A percentile compares a stretch with the other conserved stretches of the same genome.
Conservation (phyloP, 2,888 invertebrate genomes). For the Cephus pygmeus region DNA sequence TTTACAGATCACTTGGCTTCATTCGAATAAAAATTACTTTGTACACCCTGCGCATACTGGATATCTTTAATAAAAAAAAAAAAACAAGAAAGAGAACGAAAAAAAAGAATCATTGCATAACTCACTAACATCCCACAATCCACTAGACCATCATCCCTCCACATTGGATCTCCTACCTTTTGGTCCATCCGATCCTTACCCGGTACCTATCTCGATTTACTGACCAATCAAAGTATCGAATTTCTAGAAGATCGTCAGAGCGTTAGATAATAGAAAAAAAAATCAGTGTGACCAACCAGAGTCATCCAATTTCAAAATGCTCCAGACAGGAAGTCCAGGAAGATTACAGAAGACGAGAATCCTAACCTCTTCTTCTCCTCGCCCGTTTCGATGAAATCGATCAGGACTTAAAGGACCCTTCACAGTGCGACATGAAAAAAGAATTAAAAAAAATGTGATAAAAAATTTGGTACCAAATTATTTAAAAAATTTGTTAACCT, state of each 20-base stretch:
- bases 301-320: too few relatives aligned
- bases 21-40: background rate
- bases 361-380: too few relatives aligned
- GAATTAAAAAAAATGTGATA: too few relatives aligned
- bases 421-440: too few relatives aligned
- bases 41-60: background rate
- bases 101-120: background rate
- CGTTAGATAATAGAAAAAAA: too few relatives aligned
- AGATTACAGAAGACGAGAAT: too few relatives aligned
- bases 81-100: background rate
- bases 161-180: background rate
- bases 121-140: background rate
- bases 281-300: too few relatives aligned
- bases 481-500: too few relatives aligned
- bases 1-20: background rate
- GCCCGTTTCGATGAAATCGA: too few relatives aligned
- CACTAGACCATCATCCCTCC: background rate
- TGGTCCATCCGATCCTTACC: background rate
- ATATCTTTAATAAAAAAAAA: background rate
- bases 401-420: too few relatives aligned
- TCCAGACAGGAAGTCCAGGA: too few relatives aligned
- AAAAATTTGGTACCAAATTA: too few relatives aligned
- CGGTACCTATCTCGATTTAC: background rate
- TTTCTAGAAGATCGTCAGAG: background rate
- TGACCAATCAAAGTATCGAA: background rate